Conservation (phyloP, 1,140 invertebrate genomes). For the Penaeus japonicus region DNA sequence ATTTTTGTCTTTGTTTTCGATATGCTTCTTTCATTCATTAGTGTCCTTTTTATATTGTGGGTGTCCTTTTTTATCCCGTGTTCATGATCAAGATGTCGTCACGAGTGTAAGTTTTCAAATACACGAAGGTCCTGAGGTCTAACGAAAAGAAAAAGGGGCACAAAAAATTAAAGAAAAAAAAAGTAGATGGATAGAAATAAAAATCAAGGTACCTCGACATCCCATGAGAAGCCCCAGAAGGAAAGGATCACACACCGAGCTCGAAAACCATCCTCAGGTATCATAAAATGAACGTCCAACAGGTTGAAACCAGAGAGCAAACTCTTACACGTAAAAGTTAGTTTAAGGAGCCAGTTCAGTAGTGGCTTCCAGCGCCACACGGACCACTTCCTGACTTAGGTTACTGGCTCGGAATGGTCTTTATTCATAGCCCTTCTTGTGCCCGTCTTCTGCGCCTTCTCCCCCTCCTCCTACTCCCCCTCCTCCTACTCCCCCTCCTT, state of each 20-base stretch:
- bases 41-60: too few species aligned
- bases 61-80: too few species aligned
- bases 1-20: neutral
- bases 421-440: neutral
- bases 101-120: too few species aligned
- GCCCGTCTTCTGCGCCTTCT: neutral
- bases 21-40: too few species aligned
- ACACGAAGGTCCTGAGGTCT: too few species aligned
- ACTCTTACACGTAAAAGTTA: conserved; percentile 52
- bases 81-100: too few species aligned
- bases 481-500: neutral
- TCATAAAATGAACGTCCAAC: conserved; percentile 47
- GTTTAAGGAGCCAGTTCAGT: conserved; percentile 16
- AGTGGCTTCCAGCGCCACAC: conserved; percentile 6
- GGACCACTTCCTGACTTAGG: conserved; percentile 34
- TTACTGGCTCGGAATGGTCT: conserved; percentile 31
- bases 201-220: too few species aligned
- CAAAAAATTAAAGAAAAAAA: too few species aligned
- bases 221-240: conserved; percentile 21
- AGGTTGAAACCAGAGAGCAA: conserved; percentile 54
- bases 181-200: too few species aligned
- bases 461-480: neutral
- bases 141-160: too few species aligned
- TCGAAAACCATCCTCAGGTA: conserved; percentile 28
- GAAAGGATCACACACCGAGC: conserved; percentile 8